phyloP scores from a whole-genome alignment of 2,888 invertebrate genomes.

The Caenorhabditis imperialis region DNA sequence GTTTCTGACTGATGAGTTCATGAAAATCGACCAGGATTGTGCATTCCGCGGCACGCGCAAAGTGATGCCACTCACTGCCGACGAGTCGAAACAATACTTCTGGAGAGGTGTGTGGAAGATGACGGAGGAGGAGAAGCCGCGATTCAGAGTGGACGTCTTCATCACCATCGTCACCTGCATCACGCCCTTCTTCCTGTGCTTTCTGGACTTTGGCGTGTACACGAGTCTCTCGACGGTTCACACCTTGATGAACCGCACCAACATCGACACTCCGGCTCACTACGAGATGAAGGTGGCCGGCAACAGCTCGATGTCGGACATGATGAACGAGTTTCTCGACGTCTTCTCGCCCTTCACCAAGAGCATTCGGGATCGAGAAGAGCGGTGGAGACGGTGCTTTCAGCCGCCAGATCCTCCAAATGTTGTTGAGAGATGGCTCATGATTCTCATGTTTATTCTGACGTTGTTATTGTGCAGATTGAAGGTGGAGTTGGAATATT shows the following conservation, averaged over 20 bases:
- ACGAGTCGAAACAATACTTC: constrained; percentile 63
- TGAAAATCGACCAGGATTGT: constrained; percentile 66
- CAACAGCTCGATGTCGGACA: constrained; percentile 56
- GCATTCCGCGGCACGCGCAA: constrained; percentile 54
- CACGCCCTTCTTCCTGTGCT: constrained; percentile 60
- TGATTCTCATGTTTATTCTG: constrained; percentile 60
- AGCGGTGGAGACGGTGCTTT: constrained; percentile 70
- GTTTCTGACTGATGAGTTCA: constrained; percentile 65
- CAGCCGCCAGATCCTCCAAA: constrained; percentile 69
- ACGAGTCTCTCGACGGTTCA: constrained; percentile 51
- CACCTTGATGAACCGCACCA: constrained; percentile 49
- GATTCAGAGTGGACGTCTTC: constrained; percentile 51
- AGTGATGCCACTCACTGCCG: constrained; percentile 63
- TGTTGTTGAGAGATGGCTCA: constrained; percentile 57
- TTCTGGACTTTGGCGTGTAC: constrained; percentile 63
- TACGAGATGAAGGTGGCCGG: constrained; percentile 61
- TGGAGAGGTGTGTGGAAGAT: constrained; percentile 50
- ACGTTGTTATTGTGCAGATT: constrained; percentile 59
- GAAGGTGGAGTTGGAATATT: constrained; percentile 35
- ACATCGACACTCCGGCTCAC: constrained; percentile 58
- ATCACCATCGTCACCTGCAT: constrained; percentile 57
- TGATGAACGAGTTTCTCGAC: constrained; percentile 59
- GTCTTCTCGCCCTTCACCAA: constrained; percentile 68
- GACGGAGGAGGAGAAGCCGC: constrained; percentile 55
- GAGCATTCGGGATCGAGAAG: constrained; percentile 55